Percentiles rank a stretch among this genome's conserved stretches.
Conservation (phyloP, 2,797 vertebrate species). For the Cossypha polioptera region DNA sequence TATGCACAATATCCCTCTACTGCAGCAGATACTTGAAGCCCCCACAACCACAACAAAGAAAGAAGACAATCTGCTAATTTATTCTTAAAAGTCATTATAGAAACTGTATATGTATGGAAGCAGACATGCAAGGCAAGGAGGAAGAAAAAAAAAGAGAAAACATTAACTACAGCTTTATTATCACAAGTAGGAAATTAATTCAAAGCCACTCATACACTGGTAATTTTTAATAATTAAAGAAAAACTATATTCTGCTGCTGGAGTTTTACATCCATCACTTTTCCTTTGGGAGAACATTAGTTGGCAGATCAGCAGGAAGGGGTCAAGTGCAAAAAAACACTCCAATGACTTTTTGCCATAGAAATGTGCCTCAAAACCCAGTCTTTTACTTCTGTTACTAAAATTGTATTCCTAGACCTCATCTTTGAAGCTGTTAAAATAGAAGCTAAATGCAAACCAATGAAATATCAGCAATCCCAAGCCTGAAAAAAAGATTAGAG, state of each 20-base stretch:
- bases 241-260: background rate
- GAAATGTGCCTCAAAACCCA: background rate
- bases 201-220: background rate
- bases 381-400: background rate
- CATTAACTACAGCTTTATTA: background rate
- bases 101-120: background rate
- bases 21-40: background rate
- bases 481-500: background rate
- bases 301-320: background rate
- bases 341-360: background rate
- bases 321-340: background rate
- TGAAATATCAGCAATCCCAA: background rate
- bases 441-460: background rate
- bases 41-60: background rate
- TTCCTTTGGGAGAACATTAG: background rate
- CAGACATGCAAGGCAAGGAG: background rate
- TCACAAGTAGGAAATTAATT: background rate
- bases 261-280: background rate
- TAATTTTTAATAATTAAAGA: conserved; percentile 7
- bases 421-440: background rate
- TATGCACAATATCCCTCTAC: background rate
- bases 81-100: background rate
- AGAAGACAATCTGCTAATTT: background rate
- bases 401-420: background rate
- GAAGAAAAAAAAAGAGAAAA: background rate